A percentile compares a stretch with the other conserved stretches of the same genome.
phyloP scores from a whole-genome alignment of 2,113 vertebrate species.

The Larimichthys crocea region DNA sequence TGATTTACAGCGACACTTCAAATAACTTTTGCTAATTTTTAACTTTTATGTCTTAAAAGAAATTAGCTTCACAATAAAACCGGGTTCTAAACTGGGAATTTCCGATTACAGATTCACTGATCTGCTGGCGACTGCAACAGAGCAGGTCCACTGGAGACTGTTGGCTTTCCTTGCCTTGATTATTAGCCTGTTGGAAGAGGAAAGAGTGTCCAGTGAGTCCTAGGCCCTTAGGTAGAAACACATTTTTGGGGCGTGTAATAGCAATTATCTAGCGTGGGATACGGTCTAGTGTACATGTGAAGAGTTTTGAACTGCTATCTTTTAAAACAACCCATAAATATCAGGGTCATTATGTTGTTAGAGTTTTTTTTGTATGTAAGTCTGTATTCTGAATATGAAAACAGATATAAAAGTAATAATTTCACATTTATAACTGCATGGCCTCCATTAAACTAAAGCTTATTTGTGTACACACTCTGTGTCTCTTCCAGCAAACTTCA shows the following conservation, averaged over 20 bases:
- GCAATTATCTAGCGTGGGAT: too few species aligned
- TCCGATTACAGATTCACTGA: background rate
- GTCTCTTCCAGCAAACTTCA: conserved; percentile 28
- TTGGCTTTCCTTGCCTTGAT: background rate
- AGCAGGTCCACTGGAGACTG: background rate
- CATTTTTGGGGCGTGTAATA: too few species aligned
- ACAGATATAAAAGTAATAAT: background rate
- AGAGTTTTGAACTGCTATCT: background rate
- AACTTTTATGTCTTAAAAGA: conserved; percentile 32
- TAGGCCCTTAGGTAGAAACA: too few species aligned
- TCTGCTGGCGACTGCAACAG: background rate
- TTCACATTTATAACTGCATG: background rate
- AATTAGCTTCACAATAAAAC: background rate
- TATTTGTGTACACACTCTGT: conserved; percentile 25
- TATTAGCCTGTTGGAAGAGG: background rate
- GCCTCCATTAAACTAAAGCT: conserved; percentile 30
- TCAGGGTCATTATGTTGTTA: background rate
- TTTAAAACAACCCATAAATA: background rate
- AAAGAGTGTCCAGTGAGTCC: background rate
- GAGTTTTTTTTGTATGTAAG: background rate
- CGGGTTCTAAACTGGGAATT: background rate
- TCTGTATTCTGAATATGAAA: background rate
- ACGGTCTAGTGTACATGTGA: too few species aligned
- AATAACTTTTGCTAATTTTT: conserved; percentile 18
- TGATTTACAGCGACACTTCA: conserved; percentile 10